phyloP scores from a whole-genome alignment of 1,140 invertebrate species.

The roundworm (Caenorhabditis elegans) region WBcel235 BX284604.4:8307501-8308000 shows the following conservation, averaged over 20 bases:
- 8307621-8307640: background rate
- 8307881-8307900: slow-evolving; percentile 53
- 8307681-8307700: slow-evolving; percentile 21
- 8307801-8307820: too few relatives aligned
- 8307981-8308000: slow-evolving; percentile 16
- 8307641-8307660: background rate
- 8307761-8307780: background rate
- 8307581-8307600: slow-evolving; percentile 2
- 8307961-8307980: slow-evolving; percentile 22
- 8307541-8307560: background rate
- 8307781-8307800: background rate
- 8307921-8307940: background rate
- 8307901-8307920: background rate
- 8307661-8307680: background rate
- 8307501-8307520: slow-evolving; percentile 31
- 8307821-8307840: slow-evolving; percentile 41
- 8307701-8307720: slow-evolving; percentile 22
- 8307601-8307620: slow-evolving; percentile 16
- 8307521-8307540: background rate
- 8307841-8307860: slow-evolving; percentile 37
- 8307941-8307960: slow-evolving; percentile 6
- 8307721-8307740: slow-evolving; percentile 38
- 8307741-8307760: slow-evolving; percentile 37
- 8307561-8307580: background rate
- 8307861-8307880: slow-evolving; percentile 55